A percentile compares a stretch with the other conserved stretches of the same genome.
Evolutionary conservation across 2,797 vertebrate species (phyloP).

Genomic region (Nyctibius grandis): DNA sequence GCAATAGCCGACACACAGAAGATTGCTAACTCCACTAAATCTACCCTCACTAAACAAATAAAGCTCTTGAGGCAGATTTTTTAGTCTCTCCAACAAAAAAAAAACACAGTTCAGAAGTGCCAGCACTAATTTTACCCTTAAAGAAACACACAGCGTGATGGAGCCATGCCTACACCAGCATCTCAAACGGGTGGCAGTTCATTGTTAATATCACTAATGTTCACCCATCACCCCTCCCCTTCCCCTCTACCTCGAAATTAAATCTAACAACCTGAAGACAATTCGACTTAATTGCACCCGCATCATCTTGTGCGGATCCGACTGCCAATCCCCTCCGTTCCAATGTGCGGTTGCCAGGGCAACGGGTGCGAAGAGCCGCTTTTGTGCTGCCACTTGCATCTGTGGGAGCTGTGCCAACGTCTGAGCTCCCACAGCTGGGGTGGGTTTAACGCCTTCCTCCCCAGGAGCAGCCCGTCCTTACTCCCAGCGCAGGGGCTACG

Average conservation of each 20-base stretch:
- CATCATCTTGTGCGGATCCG: neutral
- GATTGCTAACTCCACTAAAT: neutral
- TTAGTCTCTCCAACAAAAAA: neutral
- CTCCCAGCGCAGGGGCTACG: fast-evolving
- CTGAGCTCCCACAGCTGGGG: neutral
- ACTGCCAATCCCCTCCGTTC: neutral
- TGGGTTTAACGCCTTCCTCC: conserved; percentile 18
- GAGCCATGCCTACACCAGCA: neutral
- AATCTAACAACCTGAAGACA: conserved; percentile 5
- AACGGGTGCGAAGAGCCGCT: neutral
- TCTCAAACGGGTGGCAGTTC: neutral
- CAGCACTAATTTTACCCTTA: neutral
- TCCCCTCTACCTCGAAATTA: neutral
- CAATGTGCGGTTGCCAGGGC: conserved; percentile 41
- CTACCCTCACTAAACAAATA: neutral
- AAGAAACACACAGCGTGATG: neutral
- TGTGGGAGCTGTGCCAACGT: neutral
- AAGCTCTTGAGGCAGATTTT: neutral
- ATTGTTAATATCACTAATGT: neutral
- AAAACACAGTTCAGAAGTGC: neutral
- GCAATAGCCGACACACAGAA: fast-evolving
- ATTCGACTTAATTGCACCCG: neutral
- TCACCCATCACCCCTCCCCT: neutral
- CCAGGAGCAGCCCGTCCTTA: neutral
- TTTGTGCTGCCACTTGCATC: conserved; percentile 25